Evolutionary conservation across 2,113 vertebrate species (phyloP).

Genomic region (Mirza zaza): DNA sequence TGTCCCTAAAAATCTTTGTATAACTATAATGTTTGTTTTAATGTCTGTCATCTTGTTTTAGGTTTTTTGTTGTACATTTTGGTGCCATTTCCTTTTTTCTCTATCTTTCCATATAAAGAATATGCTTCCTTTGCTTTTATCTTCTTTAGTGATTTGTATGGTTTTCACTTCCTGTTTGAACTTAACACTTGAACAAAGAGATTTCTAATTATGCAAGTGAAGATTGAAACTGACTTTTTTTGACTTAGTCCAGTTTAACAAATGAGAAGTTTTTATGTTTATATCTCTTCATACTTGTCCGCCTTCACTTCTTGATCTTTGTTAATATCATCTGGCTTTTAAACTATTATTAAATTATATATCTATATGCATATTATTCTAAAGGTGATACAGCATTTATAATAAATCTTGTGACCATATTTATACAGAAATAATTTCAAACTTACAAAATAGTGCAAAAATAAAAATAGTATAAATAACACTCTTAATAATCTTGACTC

Average conservation of each 20-base stretch:
- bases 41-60: background rate
- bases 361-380: background rate
- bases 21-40: background rate
- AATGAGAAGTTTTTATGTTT: background rate
- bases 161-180: background rate
- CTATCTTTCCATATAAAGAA: background rate
- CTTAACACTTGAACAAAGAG: background rate
- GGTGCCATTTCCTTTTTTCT: background rate
- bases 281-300: background rate
- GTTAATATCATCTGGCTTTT: background rate
- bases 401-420: background rate
- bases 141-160: background rate
- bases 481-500: background rate
- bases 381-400: background rate
- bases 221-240: background rate
- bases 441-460: background rate
- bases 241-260: background rate
- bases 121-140: background rate
- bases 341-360: background rate
- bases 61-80: background rate
- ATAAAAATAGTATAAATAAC: background rate
- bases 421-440: slow-evolving; percentile 23
- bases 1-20: background rate
- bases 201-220: background rate
- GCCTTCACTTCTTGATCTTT: background rate